Conservation (phyloP, 1,140 invertebrate genomes). For the Spodoptera litura region DNA sequence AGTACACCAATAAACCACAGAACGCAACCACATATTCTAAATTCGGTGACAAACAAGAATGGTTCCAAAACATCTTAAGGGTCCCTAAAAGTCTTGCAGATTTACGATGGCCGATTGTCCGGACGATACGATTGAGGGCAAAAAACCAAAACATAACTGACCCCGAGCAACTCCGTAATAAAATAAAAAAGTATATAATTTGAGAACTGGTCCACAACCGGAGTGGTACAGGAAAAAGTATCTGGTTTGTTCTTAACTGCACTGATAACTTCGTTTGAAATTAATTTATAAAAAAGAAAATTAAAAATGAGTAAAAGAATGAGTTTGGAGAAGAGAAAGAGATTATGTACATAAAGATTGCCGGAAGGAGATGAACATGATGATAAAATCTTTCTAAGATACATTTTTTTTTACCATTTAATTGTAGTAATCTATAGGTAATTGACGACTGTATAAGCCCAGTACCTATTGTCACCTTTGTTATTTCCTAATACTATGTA, state of each 20-base stretch:
- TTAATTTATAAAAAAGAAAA: background rate
- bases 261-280: background rate
- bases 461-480: no score
- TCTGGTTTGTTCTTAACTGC: constrained; percentile 8
- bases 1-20: no score
- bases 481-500: no score
- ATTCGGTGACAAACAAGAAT: no score
- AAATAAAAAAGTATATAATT: constrained; percentile 31
- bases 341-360: background rate
- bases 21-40: no score
- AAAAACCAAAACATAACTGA: constrained; percentile 71
- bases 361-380: no score
- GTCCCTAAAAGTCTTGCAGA: constrained; percentile 36
- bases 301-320: no score
- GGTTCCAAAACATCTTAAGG: background rate
- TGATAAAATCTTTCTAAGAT: background rate
- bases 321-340: background rate
- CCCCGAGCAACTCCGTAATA: constrained; percentile 55
- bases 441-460: no score
- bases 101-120: constrained; percentile 22
- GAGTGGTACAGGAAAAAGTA: constrained; percentile 30
- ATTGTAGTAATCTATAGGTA: no score
- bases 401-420: no score
- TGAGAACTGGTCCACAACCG: constrained; percentile 19
- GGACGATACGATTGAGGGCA: constrained; percentile 46